Evolutionary conservation across 1,140 invertebrate genomes (phyloP), one percentile per base, ranked within the genome.

Genomic region (Drosophila kepulauana): DNA sequence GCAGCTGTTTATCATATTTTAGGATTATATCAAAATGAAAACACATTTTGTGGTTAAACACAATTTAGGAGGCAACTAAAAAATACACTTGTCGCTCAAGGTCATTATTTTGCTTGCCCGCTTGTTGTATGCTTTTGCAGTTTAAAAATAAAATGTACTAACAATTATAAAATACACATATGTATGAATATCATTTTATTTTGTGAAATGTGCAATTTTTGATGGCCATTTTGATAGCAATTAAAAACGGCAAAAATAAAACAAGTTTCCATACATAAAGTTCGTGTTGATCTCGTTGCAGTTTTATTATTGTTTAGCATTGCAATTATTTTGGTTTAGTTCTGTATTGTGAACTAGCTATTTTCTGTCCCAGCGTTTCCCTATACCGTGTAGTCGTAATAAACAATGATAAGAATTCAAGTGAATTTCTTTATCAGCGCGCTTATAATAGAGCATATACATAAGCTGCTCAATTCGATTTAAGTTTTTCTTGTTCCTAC

Each of bases 101-200:
- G 58, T 49, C 25, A 63, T 45, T 25, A 69, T 35, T 20, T 20
- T 52, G 48, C 28, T 69, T 61, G 16, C 61, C 58, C 20, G 20
- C 20, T 30, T 58, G 49, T 59, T 38, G 35, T 38, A 33, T 33
- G 30, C 16, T 48, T 49, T 68, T 61, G 43, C 15, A 30, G 54
- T 59, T 66, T 38, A 38, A 67, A 69, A 52, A 69, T 52, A 69
- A 62, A 69, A n/a, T 5, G 20, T n/a, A 62, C 1, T 54, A 54
- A 54, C n/a, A 16, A 43, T 63, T 52, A 70, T 63, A 35, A 62
- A 54, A 43, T 45, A 13, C 41, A 35, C 15, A 20, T 11, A 54
- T 52, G 28, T 11, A 54, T 52, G 28, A 61, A 68, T 59, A 49
- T 10, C 43, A 10, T 38, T 38, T 43, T 35, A 1, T 16, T 16